Conservation (phyloP, 1,140 invertebrate genomes). For the Aporrectodea caliginosa region DNA sequence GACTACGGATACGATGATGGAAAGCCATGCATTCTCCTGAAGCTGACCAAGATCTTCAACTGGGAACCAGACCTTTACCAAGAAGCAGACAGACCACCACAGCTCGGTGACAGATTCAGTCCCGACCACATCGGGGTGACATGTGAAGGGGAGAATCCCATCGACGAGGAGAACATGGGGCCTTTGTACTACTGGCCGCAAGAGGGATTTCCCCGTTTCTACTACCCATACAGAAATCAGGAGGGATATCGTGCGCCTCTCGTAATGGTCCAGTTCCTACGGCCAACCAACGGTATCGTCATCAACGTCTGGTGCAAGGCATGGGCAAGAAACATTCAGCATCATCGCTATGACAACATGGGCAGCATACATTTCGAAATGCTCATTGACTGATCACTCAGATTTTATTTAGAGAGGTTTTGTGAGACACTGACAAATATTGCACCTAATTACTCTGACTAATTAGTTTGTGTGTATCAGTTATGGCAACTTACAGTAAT, state of each 20-base stretch:
- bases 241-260: slow-evolving; percentile 36
- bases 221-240: slow-evolving; percentile 37
- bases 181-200: slow-evolving; percentile 32
- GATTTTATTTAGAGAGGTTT: no score
- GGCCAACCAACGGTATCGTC: slow-evolving; percentile 29
- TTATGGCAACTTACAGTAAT: no score
- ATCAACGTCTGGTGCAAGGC: slow-evolving; percentile 29
- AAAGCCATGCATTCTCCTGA: slow-evolving; percentile 49
- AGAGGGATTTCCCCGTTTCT: slow-evolving; percentile 34
- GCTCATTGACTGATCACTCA: slow-evolving; percentile 8
- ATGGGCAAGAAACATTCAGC: slow-evolving; percentile 5
- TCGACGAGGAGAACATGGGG: slow-evolving; percentile 35
- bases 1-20: slow-evolving; percentile 50
- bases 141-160: slow-evolving; percentile 34
- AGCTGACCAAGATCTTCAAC: slow-evolving; percentile 44
- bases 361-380: slow-evolving; percentile 28
- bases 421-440: no score
- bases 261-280: slow-evolving; percentile 35
- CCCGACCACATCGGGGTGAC: slow-evolving; percentile 30
- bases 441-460: no score
- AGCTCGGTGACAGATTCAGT: slow-evolving; percentile 17
- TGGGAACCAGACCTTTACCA: slow-evolving; percentile 23
- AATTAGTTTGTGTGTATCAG: no score
- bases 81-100: slow-evolving; percentile 7
- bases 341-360: slow-evolving; percentile 24